Base-by-base conservation (phyloP, 2,797 vertebrate genomes). In the Borostomias antarcticus region DNA sequence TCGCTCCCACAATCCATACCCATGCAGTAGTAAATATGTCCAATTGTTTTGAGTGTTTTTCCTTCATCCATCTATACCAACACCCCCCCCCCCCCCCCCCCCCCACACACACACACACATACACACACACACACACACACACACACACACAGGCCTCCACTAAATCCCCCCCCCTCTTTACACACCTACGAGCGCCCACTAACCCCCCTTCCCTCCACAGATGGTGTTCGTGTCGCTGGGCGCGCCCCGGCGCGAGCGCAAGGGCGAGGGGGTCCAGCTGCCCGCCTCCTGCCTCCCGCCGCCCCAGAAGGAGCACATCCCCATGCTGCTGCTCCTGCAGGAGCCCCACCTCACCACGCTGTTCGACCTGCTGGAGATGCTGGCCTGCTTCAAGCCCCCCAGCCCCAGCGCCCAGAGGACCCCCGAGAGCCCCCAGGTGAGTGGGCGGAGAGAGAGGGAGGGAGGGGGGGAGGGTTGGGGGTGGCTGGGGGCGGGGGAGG, bases 221-320 rank as follows among this genome's bases (percentile, higher is more conserved):
- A 99, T 99, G 98, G 98, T 99, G 67, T 99, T 99, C 69, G 98
- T 99, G 9, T 99, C 98, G 56, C 86, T 99, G 83, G 98, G 98
- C 4, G 98, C 98, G 40, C 98, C 98, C 0, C 93, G 98, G 30
- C 90, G 98, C 75, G 98, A 98, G 77, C 89, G 97, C 62, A 98
- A 99, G 79, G 98, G 96, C 0, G 97, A 99, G 82, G 96, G 97
- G 47, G 93, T 98, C 58, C 98, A 99, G 85, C 90, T 98, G 66
- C 98, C 98, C 15, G 98, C 98, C 0, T 98, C 98, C 33, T 98
- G 97, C 71, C 86, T 99, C 28, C 98, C 98, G 13, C 96, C 98
- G 1, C 98, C 98, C 26, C 97, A 97, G 86, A 98, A 98, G 86
- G 97, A 99, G 80, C 98, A 98, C 89, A 98, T 98, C 89, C 97